phyloP scores from a whole-genome alignment of 2,113 vertebrate genomes.

The Platysternon megacephalum region DNA sequence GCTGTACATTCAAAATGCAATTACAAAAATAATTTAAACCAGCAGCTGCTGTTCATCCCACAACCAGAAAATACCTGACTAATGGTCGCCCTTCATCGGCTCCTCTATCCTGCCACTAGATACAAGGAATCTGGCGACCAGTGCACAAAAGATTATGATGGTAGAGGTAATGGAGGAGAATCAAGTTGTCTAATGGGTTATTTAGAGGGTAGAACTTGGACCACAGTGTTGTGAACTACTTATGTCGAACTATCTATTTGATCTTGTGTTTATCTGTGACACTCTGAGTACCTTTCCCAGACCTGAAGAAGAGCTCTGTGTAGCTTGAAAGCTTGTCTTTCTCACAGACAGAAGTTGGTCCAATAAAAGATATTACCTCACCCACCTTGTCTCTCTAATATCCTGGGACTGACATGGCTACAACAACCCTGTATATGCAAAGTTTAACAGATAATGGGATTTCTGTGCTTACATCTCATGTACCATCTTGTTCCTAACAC shows the following conservation, averaged over 20 bases:
- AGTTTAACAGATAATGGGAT: neutral
- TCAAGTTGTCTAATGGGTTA: neutral
- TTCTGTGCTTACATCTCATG: constrained; percentile 28
- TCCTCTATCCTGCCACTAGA: neutral
- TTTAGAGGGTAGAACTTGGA: neutral
- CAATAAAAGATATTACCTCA: neutral
- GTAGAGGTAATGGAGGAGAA: neutral
- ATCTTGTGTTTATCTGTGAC: neutral
- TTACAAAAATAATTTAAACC: neutral
- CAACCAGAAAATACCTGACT: neutral
- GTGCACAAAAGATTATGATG: neutral
- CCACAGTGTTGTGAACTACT: neutral
- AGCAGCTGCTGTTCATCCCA: neutral
- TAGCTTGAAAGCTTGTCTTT: neutral
- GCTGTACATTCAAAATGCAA: neutral
- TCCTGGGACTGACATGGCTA: neutral
- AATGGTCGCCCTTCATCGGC: neutral
- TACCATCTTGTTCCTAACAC: constrained; percentile 1
- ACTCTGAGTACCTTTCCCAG: neutral
- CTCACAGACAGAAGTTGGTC: neutral
- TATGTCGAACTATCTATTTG: neutral
- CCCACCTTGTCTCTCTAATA: neutral
- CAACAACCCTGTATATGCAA: neutral
- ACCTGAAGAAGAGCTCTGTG: neutral
- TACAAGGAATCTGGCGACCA: neutral